A percentile compares a stretch with the other conserved stretches of the same genome.
phyloP scores from a whole-genome alignment of 2,113 vertebrate species.

The Conger conger region DNA sequence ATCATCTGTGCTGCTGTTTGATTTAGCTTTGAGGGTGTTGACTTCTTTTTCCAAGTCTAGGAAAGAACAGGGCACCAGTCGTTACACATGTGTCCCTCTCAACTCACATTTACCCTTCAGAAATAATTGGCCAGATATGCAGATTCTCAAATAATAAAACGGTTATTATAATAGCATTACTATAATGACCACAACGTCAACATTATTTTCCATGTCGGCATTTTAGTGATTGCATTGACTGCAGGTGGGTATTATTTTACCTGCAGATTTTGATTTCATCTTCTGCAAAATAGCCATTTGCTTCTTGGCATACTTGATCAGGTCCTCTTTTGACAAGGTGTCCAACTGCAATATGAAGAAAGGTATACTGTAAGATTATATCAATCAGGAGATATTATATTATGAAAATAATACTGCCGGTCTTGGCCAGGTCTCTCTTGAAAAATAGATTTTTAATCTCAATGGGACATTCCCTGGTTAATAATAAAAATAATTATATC shows the following conservation, averaged over 20 bases:
- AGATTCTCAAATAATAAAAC: not conserved
- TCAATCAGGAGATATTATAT: not conserved
- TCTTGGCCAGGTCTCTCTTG: no score
- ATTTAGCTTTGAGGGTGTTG: constrained; percentile 72
- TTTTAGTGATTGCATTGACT: not conserved
- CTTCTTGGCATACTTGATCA: constrained; percentile 97
- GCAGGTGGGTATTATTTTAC: constrained; percentile 60
- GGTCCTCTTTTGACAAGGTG: constrained; percentile 89
- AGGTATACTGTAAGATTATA: not conserved
- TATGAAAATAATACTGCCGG: not conserved
- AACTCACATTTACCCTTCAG: not conserved
- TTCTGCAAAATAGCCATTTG: constrained; percentile 89
- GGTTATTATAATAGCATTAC: no score
- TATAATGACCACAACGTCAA: not conserved
- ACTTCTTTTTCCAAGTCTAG: constrained; percentile 89
- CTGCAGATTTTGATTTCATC: constrained; percentile 84
- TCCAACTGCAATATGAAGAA: constrained; percentile 75
- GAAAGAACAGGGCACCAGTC: constrained; percentile 28
- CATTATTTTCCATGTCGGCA: not conserved
- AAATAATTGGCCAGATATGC: not conserved
- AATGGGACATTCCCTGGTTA: no score
- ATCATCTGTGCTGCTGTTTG: constrained; percentile 66
- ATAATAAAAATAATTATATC: not conserved
- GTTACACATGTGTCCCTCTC: not conserved
- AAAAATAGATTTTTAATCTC: no score